Evolutionary conservation across 2,888 invertebrate species (phyloP).

Genomic region (Marasmarcha lunaedactyla): DNA sequence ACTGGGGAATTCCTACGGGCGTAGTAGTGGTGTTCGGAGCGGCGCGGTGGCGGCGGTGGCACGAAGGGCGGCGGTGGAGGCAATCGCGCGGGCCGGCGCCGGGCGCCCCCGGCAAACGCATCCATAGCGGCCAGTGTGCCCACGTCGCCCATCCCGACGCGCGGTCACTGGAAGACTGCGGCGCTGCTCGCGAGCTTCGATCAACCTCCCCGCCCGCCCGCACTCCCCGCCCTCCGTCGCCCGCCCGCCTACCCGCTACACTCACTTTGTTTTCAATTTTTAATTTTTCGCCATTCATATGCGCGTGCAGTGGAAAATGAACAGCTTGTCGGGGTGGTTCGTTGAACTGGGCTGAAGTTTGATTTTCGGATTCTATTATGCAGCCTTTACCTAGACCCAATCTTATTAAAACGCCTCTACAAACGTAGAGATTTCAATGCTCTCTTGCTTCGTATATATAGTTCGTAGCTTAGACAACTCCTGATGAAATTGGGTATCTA

Average conservation of each 20-base stretch:
- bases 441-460: no score
- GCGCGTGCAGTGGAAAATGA: conserved; percentile 34
- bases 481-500: no score
- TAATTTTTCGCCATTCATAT: conserved; percentile 61
- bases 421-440: no score
- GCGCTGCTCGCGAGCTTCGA: conserved; percentile 62
- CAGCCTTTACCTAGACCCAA: background rate
- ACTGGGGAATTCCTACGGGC: conserved; percentile 64
- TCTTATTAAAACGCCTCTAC: no score
- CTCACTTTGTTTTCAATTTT: conserved; percentile 63
- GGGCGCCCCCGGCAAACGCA: conserved; percentile 65
- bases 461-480: no score
- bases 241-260: conserved; percentile 48
- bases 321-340: conserved; percentile 28
- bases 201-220: conserved; percentile 45
- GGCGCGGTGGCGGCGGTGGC: conserved; percentile 59
- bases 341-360: conserved; percentile 20
- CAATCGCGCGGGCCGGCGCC: conserved; percentile 57
- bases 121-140: conserved; percentile 68
- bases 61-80: conserved; percentile 63
- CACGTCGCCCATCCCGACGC: conserved; percentile 66
- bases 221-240: conserved; percentile 56
- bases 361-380: background rate
- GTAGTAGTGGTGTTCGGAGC: conserved; percentile 62
- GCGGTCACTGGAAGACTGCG: conserved; percentile 66